These are phyloP conservation scores for Lacanobia oleracea DNA, from an alignment of 2,888 invertebrate genomes.

Conservation along the genomic window DNA sequence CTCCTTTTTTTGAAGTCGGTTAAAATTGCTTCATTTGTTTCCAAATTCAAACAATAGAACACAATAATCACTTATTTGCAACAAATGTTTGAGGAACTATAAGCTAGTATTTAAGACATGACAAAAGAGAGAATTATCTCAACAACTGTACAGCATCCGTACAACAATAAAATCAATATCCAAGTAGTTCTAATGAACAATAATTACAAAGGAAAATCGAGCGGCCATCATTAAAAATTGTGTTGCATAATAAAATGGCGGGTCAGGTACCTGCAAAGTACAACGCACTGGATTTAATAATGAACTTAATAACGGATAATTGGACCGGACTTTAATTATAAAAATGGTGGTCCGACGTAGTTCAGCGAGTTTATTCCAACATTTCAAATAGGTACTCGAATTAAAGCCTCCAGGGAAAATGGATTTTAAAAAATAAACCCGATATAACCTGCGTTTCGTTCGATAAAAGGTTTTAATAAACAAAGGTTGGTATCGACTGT, in stretches of 20 bases:
- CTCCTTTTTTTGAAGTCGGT: too few relatives aligned
- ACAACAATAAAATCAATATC: slow-evolving; percentile 28
- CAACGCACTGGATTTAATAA: slow-evolving; percentile 45
- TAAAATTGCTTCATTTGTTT: slow-evolving; percentile 8
- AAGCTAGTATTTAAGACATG: background rate
- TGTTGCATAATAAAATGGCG: slow-evolving; percentile 41
- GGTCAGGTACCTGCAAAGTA: slow-evolving; percentile 15
- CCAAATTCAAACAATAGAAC: slow-evolving; percentile 19
- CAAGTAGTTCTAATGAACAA: slow-evolving; percentile 38
- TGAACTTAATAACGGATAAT: slow-evolving; percentile 57
- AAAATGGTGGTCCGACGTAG: slow-evolving; percentile 39
- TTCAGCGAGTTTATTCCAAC: slow-evolving; percentile 40
- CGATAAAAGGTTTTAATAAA: slow-evolving; percentile 52
- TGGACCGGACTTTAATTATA: slow-evolving; percentile 54
- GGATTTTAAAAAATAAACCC: slow-evolving; percentile 27
- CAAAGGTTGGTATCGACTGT: slow-evolving; percentile 43
- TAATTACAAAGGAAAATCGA: slow-evolving; percentile 37
- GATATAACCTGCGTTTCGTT: slow-evolving; percentile 26
- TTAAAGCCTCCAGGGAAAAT: slow-evolving; percentile 38
- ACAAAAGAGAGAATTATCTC: background rate
- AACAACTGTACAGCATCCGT: background rate
- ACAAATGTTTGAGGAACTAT: background rate
- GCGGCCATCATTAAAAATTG: slow-evolving; percentile 24
- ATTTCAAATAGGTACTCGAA: slow-evolving; percentile 35
- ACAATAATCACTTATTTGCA: background rate